Conservation (phyloP, 2,797 vertebrate species). For the Pantherophis alleghaniensis region DNA sequence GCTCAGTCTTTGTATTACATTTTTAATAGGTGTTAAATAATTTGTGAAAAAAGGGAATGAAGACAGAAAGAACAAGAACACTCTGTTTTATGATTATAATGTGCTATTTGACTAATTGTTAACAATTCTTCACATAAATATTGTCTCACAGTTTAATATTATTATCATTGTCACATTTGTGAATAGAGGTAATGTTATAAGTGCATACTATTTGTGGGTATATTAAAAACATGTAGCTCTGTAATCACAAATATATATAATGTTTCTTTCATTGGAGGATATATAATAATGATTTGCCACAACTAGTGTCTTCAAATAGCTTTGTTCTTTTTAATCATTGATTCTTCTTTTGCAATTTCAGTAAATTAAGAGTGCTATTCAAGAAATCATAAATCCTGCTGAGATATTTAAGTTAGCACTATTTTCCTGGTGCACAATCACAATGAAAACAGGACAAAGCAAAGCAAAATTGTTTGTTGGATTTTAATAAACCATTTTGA, state of each 20-base stretch:
- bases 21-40: background rate
- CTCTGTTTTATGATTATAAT: background rate
- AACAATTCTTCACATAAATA: constrained; percentile 2
- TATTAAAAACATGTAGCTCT: constrained; percentile 19
- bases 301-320: constrained; percentile 47
- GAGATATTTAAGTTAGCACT: constrained; percentile 73
- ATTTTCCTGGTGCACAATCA: constrained; percentile 72
- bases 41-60: background rate
- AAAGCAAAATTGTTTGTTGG: constrained; percentile 48
- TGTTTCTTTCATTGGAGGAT: constrained; percentile 61
- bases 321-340: constrained; percentile 71
- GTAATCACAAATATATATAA: constrained; percentile 64
- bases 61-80: background rate
- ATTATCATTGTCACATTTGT: background rate
- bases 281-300: constrained; percentile 67
- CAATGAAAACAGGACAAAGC: constrained; percentile 51
- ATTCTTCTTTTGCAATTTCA: constrained; percentile 55
- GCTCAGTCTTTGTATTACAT: background rate
- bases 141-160: constrained; percentile 11
- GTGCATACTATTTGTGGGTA: background rate
- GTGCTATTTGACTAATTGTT: constrained; percentile 13
- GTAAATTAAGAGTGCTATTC: constrained; percentile 77
- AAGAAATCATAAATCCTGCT: constrained; percentile 72
- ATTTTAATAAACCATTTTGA: constrained; percentile 70
- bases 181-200: background rate